A percentile compares a stretch with the other conserved stretches of the same genome.
These are phyloP conservation scores for Phyllotreta cruciferae DNA, from an alignment of 2,888 invertebrate species.

Conservation along the genomic window DNA sequence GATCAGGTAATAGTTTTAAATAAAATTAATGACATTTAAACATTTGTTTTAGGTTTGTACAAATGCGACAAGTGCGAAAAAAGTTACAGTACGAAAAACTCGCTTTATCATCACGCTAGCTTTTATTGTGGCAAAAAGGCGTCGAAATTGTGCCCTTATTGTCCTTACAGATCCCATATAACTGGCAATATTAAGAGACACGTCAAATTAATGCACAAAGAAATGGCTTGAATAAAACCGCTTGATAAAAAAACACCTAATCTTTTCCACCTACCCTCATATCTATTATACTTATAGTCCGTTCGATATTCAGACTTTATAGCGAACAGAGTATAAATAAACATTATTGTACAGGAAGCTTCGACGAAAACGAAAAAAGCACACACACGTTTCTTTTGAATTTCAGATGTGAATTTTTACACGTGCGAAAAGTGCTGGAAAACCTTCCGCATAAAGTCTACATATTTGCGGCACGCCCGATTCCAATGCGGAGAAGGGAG, in stretches of 20 bases:
- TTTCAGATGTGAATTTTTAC: neutral
- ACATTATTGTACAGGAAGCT: no score
- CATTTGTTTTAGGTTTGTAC: slow-evolving; percentile 1
- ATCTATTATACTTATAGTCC: neutral
- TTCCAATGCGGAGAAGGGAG: slow-evolving; percentile 22
- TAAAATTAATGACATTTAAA: neutral
- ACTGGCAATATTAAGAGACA: slow-evolving; percentile 30
- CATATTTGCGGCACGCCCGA: slow-evolving; percentile 20
- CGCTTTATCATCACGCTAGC: slow-evolving; percentile 69
- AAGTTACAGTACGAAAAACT: slow-evolving; percentile 45
- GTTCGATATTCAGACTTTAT: neutral
- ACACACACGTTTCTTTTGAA: neutral
- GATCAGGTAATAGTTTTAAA: neutral
- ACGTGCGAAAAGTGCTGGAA: slow-evolving; percentile 27
- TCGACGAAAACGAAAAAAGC: no score
- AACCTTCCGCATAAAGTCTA: slow-evolving; percentile 15
- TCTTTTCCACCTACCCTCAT: no score
- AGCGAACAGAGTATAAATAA: no score
- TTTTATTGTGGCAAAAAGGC: slow-evolving; percentile 70
- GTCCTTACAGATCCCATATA: slow-evolving; percentile 28
- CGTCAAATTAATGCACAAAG: slow-evolving; percentile 19
- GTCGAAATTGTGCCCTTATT: slow-evolving; percentile 27
- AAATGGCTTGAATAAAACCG: neutral
- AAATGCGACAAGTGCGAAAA: slow-evolving; percentile 43
- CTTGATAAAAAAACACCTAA: neutral